A percentile compares a stretch with the other conserved stretches of the same genome.
Conservation (phyloP, 2,888 invertebrate species). For the Zygothrica quintamaculata region DNA sequence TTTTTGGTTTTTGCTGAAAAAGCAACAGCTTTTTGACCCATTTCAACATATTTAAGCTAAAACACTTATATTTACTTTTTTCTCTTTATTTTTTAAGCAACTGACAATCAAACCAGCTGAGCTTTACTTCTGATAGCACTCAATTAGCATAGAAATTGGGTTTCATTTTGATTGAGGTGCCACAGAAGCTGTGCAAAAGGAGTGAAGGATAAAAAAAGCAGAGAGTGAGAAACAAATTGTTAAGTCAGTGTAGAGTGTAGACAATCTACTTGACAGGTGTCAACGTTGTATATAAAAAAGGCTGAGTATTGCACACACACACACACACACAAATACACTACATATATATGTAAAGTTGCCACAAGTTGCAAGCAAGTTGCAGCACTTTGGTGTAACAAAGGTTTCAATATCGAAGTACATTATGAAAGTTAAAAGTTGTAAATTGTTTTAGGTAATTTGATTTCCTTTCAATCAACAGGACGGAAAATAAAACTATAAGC, state of each 20-base stretch:
- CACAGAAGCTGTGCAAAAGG: slow-evolving; percentile 5
- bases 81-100: slow-evolving; percentile 4
- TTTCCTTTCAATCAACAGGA: slow-evolving; percentile 61
- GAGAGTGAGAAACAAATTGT: slow-evolving; percentile 15
- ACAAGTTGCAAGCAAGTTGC: slow-evolving; percentile 25
- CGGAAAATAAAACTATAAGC: slow-evolving; percentile 24
- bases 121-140: slow-evolving; percentile 28
- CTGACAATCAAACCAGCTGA: slow-evolving; percentile 25
- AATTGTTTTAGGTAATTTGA: slow-evolving; percentile 73
- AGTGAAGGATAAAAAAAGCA: background rate
- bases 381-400: slow-evolving; percentile 23
- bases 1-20: background rate
- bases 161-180: slow-evolving; percentile 66
- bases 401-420: slow-evolving; percentile 8
- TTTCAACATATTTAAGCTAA: slow-evolving; percentile 23
- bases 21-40: slow-evolving; percentile 30
- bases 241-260: slow-evolving; percentile 2
- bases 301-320: slow-evolving; percentile 46
- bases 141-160: slow-evolving; percentile 80
- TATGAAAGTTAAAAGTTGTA: slow-evolving; percentile 61
- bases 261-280: slow-evolving; percentile 53
- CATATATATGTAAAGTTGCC: slow-evolving; percentile 46
- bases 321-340: too few relatives aligned
- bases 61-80: background rate
- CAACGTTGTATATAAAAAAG: slow-evolving; percentile 24